Base-by-base conservation (phyloP, 2,797 vertebrate genomes). In the Pseudochromis fuscus region DNA sequence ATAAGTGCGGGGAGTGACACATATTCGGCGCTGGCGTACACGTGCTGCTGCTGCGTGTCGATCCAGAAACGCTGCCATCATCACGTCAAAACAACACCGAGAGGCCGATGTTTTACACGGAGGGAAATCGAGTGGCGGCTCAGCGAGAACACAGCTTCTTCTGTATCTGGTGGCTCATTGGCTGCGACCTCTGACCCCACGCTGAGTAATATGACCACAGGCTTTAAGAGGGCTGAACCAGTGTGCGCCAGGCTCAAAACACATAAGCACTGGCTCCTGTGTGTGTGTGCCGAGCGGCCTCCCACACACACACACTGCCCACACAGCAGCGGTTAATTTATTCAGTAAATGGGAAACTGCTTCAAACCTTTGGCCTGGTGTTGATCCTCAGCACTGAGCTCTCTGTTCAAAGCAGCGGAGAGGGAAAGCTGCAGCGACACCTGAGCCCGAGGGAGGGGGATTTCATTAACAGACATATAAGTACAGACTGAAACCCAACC, bases 181-280 rank as follows among this genome's bases (percentile, higher is more conserved):
- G 85, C 75, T 79, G 66, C 77, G 85, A 86, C 87, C 88, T 80
- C 45, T 85, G 67, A 91, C 78, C 82, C 49, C 16, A 0, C 3
- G 64, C 62, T 64, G 60, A 27, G 83, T 87, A 89, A 87, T 61
- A 83, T 48, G 77, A 89, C 76, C 73, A 74, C 66, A 57, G 72
- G 80, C 79, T 70, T 56, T 71, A 60, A 60, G 52, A 57, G 62
- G 57, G 77, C 74, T 18, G 62, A 77, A 75, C 56, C 75, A 63
- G 37, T 71, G 68, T 21, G 62, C 16, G 1, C 70, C 59, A 56
- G 61, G 30, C 73, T 65, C 40, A 42, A 65, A 57, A 69, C 67
- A 67, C 21, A 53, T 13, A 25, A 57, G 45, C 13, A 1, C 55
- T 44, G 19, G 24, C 35, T 45, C 82, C 67, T 56, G 33, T 35